Base-by-base conservation (phyloP, 2,888 invertebrate genomes). In the Tillus elongatus region DNA sequence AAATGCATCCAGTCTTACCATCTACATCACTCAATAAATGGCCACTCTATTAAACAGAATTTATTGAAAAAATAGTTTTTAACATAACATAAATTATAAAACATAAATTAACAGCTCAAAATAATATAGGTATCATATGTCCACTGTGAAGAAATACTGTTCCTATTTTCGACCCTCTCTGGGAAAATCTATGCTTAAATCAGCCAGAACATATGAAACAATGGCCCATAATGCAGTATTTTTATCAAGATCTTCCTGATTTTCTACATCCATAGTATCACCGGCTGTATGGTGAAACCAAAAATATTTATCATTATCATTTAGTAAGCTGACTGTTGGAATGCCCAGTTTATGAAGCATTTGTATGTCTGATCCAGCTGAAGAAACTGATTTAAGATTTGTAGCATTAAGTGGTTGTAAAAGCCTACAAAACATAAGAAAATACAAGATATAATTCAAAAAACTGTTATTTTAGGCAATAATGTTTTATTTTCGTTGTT, bases 221-320 rank as follows among this genome's bases (percentile, higher is more conserved):
- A 79, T 74, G 3, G 87, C 77, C 77, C 83, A 87, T 33, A 86
- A 68, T 1, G 83, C 86, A 10, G 82, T 70, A 47, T 77, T 75
- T 45, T 74, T 67, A 61, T 88, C 84, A 35, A 88, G 65, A 34
- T 71, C 70, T 13, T 70, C 67, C 0, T 81, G 69, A 61, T 77
- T 69, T 54, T 82, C 76, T 0, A 83, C 77, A 36, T 75, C 71
- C 77, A 87, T 82, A 0, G 77, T 80, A 53, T 88, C 87, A 1
- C 77, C 87, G 47, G 79, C 73, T 0, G 78, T 72, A 54, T 87
- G 87, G 61, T 87, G 87, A 56, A 73, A 83, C 63, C 72, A 71
- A 50, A 77, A 78, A 60, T 87, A 87, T 45, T 68, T 69, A 11
- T 76, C 74, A 52, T 79, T 77, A 37, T 71, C 64, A 50, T 77